Percentiles rank a stretch among this genome's conserved stretches.
Evolutionary conservation across 2,113 vertebrate genomes (phyloP).

Genomic region (Cisticola juncidis): DNA sequence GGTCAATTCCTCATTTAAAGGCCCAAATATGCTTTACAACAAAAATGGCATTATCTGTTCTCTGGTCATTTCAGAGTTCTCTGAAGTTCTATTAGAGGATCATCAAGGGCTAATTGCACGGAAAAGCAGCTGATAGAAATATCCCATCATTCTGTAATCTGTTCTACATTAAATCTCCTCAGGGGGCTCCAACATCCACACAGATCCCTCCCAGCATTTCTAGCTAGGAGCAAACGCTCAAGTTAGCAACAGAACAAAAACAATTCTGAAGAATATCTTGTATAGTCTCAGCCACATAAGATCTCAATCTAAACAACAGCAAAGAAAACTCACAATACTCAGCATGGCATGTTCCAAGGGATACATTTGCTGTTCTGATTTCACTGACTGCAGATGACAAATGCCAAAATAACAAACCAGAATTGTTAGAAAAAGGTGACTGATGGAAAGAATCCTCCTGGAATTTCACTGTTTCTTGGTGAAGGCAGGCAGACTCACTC

Average conservation of each 20-base stretch:
- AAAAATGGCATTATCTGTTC: neutral
- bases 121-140: conserved; percentile 15
- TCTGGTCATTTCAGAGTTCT: neutral
- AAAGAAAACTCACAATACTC: neutral
- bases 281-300: neutral
- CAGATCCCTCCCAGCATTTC: neutral
- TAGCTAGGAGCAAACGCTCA: neutral
- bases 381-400: neutral
- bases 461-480: neutral
- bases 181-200: conserved; percentile 7
- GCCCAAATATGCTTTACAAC: neutral
- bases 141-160: conserved; percentile 19
- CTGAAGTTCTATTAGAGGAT: conserved; percentile 6
- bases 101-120: conserved; percentile 48
- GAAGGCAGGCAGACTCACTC: neutral
- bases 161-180: conserved; percentile 47
- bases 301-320: conserved; percentile 14
- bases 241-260: conserved; percentile 2
- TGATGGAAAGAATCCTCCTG: fast-evolving
- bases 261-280: neutral
- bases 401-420: neutral
- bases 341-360: neutral
- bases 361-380: neutral
- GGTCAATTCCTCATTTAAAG: neutral
- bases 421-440: neutral